phyloP scores from a whole-genome alignment of 2,797 vertebrate genomes.

The Fistularia tabacaria region DNA sequence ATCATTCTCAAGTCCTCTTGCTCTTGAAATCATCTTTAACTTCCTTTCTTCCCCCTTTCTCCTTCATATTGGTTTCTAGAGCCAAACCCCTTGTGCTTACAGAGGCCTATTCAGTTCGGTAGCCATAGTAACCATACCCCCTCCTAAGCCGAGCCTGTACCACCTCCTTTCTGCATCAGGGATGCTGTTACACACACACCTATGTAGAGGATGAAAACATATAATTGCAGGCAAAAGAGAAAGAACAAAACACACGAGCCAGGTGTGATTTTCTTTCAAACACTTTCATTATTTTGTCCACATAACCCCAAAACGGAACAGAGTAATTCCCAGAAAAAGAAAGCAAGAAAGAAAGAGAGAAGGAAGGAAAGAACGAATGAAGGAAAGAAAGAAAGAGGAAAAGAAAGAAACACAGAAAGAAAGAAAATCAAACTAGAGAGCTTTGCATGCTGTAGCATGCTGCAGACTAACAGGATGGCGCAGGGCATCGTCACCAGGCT shows the following conservation, averaged over 20 bases:
- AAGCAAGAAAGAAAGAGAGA: constrained; percentile 40
- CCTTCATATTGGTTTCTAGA: constrained; percentile 6
- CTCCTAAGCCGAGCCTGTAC: constrained; percentile 32
- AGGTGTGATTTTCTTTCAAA: constrained; percentile 73
- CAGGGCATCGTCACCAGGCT: constrained; percentile 54
- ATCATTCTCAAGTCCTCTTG: not conserved
- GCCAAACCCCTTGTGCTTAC: too few species aligned
- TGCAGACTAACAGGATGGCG: constrained; percentile 56
- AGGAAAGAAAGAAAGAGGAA: constrained; percentile 55
- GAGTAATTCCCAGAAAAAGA: constrained; percentile 64
- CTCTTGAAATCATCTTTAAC: not conserved
- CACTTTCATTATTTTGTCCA: constrained; percentile 83
- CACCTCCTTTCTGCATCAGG: constrained; percentile 47
- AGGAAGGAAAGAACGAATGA: constrained; percentile 35
- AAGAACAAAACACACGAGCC: constrained; percentile 49
- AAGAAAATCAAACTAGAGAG: constrained; percentile 49
- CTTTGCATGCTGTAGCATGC: constrained; percentile 74
- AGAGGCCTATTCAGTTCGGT: constrained; percentile 28
- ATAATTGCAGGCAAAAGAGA: not conserved
- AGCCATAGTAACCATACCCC: constrained; percentile 59
- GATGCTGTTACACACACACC: constrained; percentile 22
- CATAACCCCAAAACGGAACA: constrained; percentile 77
- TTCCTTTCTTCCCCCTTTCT: not conserved
- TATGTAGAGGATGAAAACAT: too few species aligned
- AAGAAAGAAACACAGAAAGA: constrained; percentile 32